Conservation (phyloP, 2,888 invertebrate species). For the Phyllotreta cruciferae region DNA sequence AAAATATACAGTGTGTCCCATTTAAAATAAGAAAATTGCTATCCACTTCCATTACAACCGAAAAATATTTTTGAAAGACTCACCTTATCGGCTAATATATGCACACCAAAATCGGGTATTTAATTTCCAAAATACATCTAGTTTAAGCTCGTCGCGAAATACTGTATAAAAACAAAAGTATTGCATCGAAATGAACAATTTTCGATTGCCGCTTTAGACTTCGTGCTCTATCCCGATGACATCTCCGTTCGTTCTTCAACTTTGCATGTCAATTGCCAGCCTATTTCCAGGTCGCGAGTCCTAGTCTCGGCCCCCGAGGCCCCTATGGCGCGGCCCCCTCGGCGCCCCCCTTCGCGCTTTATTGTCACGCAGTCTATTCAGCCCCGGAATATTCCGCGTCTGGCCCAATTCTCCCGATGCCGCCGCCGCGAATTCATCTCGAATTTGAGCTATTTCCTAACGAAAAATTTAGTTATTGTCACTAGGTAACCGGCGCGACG, state of each 20-base stretch:
- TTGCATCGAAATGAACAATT: constrained; percentile 20
- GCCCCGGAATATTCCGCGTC: neutral
- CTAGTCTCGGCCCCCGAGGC: constrained; percentile 15
- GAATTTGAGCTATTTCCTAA: no score
- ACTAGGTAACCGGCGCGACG: no score
- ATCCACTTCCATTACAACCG: no score
- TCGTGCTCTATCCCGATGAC: constrained; percentile 44
- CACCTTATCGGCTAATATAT: no score
- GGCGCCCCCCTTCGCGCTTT: constrained; percentile 24
- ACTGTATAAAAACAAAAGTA: constrained; percentile 10
- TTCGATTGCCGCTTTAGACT: constrained; percentile 19
- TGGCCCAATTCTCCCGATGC: constrained; percentile 5
- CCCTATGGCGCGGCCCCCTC: neutral
- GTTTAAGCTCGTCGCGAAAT: no score
- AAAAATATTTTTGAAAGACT: no score
- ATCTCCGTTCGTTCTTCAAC: constrained; percentile 38
- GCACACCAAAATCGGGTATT: no score
- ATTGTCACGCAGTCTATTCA: constrained; percentile 38
- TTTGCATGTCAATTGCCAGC: constrained; percentile 42
- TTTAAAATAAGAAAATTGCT: no score
- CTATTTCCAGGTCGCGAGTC: constrained; percentile 38
- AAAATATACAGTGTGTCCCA: no score
- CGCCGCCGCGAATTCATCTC: no score
- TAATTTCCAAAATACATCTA: no score
- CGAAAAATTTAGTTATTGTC: no score